These are phyloP conservation scores for Agonum fuliginosum DNA, from an alignment of 2,888 invertebrate species.

Conservation along the genomic window DNA sequence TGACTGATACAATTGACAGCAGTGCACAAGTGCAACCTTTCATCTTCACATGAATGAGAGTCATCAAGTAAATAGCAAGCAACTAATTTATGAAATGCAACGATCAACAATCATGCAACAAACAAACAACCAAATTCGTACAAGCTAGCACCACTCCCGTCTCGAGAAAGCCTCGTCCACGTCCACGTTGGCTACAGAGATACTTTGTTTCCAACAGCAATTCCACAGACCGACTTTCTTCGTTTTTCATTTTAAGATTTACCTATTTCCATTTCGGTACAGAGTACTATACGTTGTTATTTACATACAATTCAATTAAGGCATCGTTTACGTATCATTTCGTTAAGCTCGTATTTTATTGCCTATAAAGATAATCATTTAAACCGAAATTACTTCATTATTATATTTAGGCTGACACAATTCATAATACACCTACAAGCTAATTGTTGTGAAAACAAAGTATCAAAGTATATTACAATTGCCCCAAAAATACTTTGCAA, in stretches of 20 bases:
- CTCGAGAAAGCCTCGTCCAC: constrained; percentile 62
- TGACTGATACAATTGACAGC: constrained; percentile 54
- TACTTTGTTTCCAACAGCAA: constrained; percentile 60
- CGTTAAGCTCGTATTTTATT: constrained; percentile 55
- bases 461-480: constrained; percentile 57
- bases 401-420: not conserved
- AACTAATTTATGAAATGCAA: constrained; percentile 64
- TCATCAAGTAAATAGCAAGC: constrained; percentile 45
- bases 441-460: constrained; percentile 59
- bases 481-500: constrained; percentile 54
- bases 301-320: constrained; percentile 25
- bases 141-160: constrained; percentile 68
- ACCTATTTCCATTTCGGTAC: too few relatives aligned
- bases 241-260: not conserved
- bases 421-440: not conserved
- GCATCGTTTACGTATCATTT: constrained; percentile 53
- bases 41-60: constrained; percentile 18
- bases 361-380: constrained; percentile 32
- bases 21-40: constrained; percentile 28
- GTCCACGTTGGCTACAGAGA: constrained; percentile 55
- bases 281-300: too few relatives aligned
- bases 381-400: not conserved
- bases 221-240: constrained; percentile 16
- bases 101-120: constrained; percentile 69
- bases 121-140: constrained; percentile 66